phyloP scores from a whole-genome alignment of 2,113 vertebrate species.

The Toxostoma redivivum region DNA sequence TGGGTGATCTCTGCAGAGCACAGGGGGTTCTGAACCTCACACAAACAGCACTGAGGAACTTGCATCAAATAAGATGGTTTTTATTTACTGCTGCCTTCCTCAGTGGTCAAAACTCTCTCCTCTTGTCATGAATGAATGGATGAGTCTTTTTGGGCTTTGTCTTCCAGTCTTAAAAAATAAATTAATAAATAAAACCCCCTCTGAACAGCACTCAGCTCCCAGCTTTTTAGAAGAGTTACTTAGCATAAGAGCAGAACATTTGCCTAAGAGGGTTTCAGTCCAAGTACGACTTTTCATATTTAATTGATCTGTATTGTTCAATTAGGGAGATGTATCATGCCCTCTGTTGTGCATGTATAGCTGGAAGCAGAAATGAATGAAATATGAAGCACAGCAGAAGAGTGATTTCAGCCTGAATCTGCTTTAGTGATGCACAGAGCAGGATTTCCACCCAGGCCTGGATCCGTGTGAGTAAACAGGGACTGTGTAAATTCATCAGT shows the following conservation, averaged over 20 bases:
- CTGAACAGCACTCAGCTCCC: background rate
- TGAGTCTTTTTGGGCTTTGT: background rate
- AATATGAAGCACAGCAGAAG: background rate
- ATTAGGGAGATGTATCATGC: background rate
- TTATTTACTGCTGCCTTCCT: background rate
- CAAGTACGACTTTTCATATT: background rate
- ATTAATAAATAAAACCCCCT: background rate
- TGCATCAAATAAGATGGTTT: background rate
- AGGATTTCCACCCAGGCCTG: background rate
- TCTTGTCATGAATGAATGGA: background rate
- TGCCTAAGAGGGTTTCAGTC: slow-evolving; percentile 34
- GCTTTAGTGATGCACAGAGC: background rate
- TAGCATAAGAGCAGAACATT: slow-evolving; percentile 22
- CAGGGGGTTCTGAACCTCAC: background rate
- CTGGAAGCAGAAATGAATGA: slow-evolving; percentile 5
- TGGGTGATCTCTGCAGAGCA: background rate
- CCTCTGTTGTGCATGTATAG: slow-evolving; percentile 12
- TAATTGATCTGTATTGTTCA: slow-evolving; percentile 12
- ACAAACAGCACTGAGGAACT: background rate
- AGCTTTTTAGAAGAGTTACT: background rate
- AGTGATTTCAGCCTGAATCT: background rate
- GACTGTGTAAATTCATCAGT: background rate
- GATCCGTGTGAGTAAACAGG: background rate
- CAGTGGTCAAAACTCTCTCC: background rate
- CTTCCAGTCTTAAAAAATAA: background rate